Percentiles rank a stretch among this genome's conserved stretches.
Conservation (phyloP, 2,797 vertebrate genomes). For the Cossypha polioptera region DNA sequence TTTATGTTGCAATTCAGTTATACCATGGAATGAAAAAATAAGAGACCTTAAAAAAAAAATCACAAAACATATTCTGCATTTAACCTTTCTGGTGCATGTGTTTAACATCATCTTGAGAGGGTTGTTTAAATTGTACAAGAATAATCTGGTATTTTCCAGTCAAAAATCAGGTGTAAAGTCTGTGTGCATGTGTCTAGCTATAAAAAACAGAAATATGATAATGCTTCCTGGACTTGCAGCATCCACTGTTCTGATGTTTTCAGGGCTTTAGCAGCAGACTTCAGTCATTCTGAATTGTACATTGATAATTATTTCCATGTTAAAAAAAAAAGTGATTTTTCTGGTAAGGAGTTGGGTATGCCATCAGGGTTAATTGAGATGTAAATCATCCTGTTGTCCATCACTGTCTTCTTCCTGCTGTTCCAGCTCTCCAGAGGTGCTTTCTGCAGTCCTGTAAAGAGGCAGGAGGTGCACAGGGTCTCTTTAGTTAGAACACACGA, state of each 20-base stretch:
- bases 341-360: neutral
- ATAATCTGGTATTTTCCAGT: neutral
- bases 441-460: neutral
- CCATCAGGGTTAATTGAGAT: neutral
- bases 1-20: neutral
- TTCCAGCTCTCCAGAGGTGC: neutral
- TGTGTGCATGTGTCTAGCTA: neutral
- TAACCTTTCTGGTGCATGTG: neutral
- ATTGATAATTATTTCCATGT: neutral
- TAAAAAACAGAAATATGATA: neutral
- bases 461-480: neutral
- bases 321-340: neutral
- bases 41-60: neutral
- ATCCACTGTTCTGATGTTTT: neutral
- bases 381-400: neutral
- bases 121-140: neutral
- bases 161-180: neutral
- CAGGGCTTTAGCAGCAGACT: neutral
- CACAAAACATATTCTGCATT: neutral
- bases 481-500: neutral
- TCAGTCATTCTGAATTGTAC: neutral
- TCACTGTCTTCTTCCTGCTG: neutral
- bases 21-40: neutral
- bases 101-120: neutral
- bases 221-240: neutral